phyloP scores from a whole-genome alignment of 1,140 invertebrate genomes.

The Papilio polyxenes region DNA sequence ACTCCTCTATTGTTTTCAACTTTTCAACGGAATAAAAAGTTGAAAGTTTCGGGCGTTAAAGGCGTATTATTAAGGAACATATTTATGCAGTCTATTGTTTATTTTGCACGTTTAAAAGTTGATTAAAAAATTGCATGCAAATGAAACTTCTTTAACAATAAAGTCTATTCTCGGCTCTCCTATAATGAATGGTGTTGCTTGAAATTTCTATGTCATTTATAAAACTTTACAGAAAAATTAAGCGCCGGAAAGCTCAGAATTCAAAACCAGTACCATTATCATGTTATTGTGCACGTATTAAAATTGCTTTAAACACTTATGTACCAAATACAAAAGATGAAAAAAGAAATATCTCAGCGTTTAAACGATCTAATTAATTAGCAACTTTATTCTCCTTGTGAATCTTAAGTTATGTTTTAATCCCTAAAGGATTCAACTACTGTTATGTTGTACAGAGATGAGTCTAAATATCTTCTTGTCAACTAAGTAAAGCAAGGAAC shows the following conservation, averaged over 20 bases:
- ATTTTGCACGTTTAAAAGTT: constrained; percentile 14
- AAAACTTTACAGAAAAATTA: neutral
- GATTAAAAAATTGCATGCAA: constrained; percentile 8
- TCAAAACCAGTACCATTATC: neutral
- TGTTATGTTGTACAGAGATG: neutral
- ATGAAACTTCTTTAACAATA: neutral
- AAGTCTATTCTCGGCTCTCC: neutral
- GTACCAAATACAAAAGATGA: neutral
- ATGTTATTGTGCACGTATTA: neutral
- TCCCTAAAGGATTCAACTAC: neutral
- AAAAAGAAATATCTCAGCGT: neutral
- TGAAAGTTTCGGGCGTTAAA: constrained; percentile 8
- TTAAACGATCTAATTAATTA: neutral
- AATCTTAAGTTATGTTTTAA: neutral
- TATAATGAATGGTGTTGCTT: too few relatives aligned
- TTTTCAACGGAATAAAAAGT: constrained; percentile 17
- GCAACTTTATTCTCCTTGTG: neutral
- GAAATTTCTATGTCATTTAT: neutral
- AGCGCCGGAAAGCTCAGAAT: too few relatives aligned
- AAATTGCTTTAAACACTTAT: neutral
- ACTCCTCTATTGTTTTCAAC: constrained; percentile 23
- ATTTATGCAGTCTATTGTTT: constrained; percentile 7
- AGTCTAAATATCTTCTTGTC: neutral
- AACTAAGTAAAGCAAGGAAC: too few relatives aligned
- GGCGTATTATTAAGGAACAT: constrained; percentile 5